A percentile compares a stretch with the other conserved stretches of the same genome.
Evolutionary conservation across 1,140 invertebrate genomes (phyloP).

Genomic region (Varroa destructor): DNA sequence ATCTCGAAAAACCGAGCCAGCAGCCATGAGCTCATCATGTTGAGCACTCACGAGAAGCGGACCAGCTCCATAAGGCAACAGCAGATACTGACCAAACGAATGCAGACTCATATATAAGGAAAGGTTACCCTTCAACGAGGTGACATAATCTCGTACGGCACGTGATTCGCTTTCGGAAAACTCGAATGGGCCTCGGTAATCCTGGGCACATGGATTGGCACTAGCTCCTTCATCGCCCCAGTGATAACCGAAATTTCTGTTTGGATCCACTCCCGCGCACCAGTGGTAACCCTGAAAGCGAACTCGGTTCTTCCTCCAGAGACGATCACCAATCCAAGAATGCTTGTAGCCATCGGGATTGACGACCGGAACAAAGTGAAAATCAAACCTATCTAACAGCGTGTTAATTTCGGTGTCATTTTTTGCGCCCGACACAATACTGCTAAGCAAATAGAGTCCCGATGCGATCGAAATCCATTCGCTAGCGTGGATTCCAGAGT

Average conservation of each 20-base stretch:
- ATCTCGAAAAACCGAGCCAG: constrained; percentile 31
- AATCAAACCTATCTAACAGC: constrained; percentile 42
- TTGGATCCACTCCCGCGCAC: constrained; percentile 38
- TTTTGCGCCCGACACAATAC: constrained; percentile 47
- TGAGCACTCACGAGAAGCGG: neutral
- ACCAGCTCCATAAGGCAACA: constrained; percentile 7
- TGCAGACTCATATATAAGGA: constrained; percentile 16
- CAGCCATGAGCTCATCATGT: constrained; percentile 31
- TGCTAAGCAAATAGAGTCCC: constrained; percentile 63
- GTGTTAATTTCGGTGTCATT: constrained; percentile 36
- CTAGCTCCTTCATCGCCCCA: constrained; percentile 33
- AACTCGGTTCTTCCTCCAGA: constrained; percentile 37
- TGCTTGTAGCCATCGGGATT: constrained; percentile 60
- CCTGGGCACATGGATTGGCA: constrained; percentile 21
- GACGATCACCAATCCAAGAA: constrained; percentile 41
- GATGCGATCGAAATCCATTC: constrained; percentile 83
- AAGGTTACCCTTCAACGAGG: constrained; percentile 12
- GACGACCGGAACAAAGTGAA: constrained; percentile 51
- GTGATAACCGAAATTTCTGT: constrained; percentile 36
- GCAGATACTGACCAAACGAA: constrained; percentile 6
- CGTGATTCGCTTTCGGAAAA: constrained; percentile 36
- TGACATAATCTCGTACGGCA: constrained; percentile 34
- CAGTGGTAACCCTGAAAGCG: constrained; percentile 25
- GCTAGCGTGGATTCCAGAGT: constrained; percentile 63
- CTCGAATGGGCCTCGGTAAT: constrained; percentile 29